Conservation (phyloP, 2,797 vertebrate species). For the Phrynocephalus guinanensis region DNA sequence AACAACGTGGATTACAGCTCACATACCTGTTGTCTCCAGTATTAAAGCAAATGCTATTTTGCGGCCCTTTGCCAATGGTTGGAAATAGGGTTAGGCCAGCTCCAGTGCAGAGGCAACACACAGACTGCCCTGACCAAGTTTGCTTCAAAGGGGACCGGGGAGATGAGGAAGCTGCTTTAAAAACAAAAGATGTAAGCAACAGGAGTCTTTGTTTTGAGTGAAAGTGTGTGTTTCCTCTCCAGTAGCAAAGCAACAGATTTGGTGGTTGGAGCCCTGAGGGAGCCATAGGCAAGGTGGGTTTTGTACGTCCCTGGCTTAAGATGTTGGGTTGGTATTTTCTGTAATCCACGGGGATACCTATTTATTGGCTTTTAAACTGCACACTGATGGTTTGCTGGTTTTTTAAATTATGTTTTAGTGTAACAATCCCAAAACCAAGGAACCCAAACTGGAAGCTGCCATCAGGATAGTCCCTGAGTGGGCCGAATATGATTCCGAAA, state of each 20-base stretch:
- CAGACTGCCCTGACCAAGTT: neutral
- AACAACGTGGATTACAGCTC: neutral
- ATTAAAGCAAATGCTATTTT: neutral
- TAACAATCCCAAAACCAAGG: conserved; percentile 99
- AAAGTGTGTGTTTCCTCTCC: neutral
- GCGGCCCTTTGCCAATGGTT: too few relatives aligned
- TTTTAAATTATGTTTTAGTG: conserved; percentile 82
- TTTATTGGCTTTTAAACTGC: conserved; percentile 38
- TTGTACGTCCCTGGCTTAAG: neutral
- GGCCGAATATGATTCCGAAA: conserved; percentile 89
- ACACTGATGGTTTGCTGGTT: neutral
- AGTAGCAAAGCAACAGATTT: neutral
- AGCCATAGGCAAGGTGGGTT: neutral
- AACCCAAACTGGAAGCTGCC: conserved; percentile 93
- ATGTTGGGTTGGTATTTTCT: neutral
- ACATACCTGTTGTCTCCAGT: neutral
- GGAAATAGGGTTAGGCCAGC: neutral
- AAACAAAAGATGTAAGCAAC: neutral
- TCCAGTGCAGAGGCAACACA: neutral
- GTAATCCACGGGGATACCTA: neutral
- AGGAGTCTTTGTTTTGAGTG: neutral
- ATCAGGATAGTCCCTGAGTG: conserved; percentile 93
- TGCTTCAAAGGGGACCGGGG: too few relatives aligned
- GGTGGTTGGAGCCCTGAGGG: neutral
- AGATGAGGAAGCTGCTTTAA: neutral